phyloP scores from a whole-genome alignment of 2,888 invertebrate species.

The Auanema freiburgensis region DNA sequence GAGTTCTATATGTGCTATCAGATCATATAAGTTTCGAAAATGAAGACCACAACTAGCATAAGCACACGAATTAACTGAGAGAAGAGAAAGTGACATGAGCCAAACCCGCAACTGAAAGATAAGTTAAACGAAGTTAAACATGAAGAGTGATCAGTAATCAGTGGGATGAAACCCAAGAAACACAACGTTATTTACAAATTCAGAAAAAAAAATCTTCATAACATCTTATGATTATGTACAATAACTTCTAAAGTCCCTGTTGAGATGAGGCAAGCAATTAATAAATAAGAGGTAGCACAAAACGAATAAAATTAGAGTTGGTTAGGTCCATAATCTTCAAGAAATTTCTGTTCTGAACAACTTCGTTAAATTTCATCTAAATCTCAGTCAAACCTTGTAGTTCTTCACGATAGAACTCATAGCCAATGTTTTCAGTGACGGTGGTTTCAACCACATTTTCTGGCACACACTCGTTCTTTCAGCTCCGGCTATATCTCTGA shows the following conservation, averaged over 20 bases:
- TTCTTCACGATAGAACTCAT: not conserved
- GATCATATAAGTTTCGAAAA: conserved; percentile 37
- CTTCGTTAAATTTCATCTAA: not conserved
- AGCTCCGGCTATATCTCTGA: conserved; percentile 16
- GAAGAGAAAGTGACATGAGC: conserved; percentile 18
- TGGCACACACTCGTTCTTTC: conserved; percentile 29
- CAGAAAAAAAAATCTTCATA: conserved; percentile 5
- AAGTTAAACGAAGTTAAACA: not conserved
- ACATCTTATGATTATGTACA: not conserved
- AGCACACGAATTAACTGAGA: conserved; percentile 21
- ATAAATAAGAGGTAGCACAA: not conserved
- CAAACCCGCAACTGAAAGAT: not conserved
- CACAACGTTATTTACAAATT: not conserved
- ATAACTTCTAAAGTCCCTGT: no score
- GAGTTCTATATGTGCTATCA: conserved; percentile 42
- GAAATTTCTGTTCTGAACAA: no score
- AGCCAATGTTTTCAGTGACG: conserved; percentile 28
- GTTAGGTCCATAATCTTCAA: not conserved
- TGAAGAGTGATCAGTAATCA: conserved; percentile 6
- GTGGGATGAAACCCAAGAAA: not conserved
- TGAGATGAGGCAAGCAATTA: not conserved
- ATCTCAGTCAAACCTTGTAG: not conserved
- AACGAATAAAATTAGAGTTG: not conserved
- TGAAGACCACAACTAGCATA: conserved; percentile 29
- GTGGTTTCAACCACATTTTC: conserved; percentile 37